Base-by-base conservation (phyloP, 2,888 invertebrate genomes). In the Catocala fraxini region DNA sequence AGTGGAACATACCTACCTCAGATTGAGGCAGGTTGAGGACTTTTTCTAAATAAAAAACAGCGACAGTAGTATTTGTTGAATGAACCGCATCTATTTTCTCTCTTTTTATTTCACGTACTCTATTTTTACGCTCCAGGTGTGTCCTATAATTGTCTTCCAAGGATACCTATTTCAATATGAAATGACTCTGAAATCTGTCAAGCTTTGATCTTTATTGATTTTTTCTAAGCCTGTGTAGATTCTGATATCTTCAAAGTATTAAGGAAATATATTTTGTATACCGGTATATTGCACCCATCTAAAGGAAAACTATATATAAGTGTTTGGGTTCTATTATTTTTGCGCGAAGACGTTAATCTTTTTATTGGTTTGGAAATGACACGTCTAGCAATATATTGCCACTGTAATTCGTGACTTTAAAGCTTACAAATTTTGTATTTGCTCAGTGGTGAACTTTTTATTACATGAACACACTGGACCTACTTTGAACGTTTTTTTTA, bases 61-160 rank as follows among this genome's bases (percentile, higher is more conserved):
- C 71, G 41, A 75, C 48, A 11, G 64, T 63, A 47, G 33, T 59
- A 51, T 62, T 57, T 48, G 47, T 52, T 63, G 39, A 45, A 52
- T 56, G 55, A 13, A 49, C 51, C 12, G 55, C 61, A 35, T 61
- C 57, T 61, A 70, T 73, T 66, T 71, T 71, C n/a, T 63, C 51
- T 35, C 66, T 71, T 71, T 81, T 81, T 33, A 73, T 49, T 60
- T 71, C 51, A 52, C 80, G 56, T 12, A 70, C 63, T 33, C 59
- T 61, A 25, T 75, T 62, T 68, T 80, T 76, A 51, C 45, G 57
- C 45, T 74, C 64, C 59, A 70, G 49, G 57, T 81, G 76, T 6
- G 1, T 5, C 10, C 39, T 43, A 35, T 57, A 34, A 10, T 25
- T 62, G 54, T 62, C 53, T 61, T 79, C 56, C 41, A 75, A 39